Evolutionary conservation across 1,140 invertebrate species (phyloP), one percentile per base, ranked within the genome.

Genomic region (Aphaenogaster floridana): DNA sequence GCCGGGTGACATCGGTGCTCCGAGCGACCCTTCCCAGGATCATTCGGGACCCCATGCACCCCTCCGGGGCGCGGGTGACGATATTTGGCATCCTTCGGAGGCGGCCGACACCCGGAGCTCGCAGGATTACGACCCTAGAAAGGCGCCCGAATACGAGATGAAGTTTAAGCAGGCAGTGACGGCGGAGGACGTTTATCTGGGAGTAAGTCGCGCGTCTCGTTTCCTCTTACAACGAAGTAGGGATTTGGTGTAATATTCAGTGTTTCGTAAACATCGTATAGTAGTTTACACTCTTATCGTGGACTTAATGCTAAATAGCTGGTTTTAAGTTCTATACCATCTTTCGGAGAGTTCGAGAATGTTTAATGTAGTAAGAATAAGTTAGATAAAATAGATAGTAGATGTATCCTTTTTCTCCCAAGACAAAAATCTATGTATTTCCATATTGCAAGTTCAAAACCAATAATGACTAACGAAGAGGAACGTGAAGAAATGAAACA

Each of bases 151-250:
- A 88, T 99, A 98, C 95, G 97, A 97, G 34, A 97, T 98, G 92
- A 96, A 97, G 91, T 99, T 98, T 93, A 97, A 97, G 90, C 98
- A 99, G 94, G 96, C 97, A 69, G 98, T 99, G 2, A 97, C 97
- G 11, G 96, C 98, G 0, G 98, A 98, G 94, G 98, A 99, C 94
- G 96, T 99, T 52, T 99, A 97, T 95, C 95, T 99, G 68, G 97
- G 98, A 94, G 97, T 98, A 94, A 93, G 89, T 91, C 17, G 21
- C 9, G 76, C 83, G 42, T 17, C 50, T 52, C 34, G n/a, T 11
- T 9, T 9, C 8, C 7, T 76, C 3, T 45, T 2, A 15, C 21
- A 45, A 45, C 42, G 21, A 48, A 72, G 2, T 21, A 61, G n/a
- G 48, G 17, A 39, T 48, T 42, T 45, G 11, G 15, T 50, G 13